Conservation (phyloP, 2,888 invertebrate genomes). For the Leucophenga maculata region DNA sequence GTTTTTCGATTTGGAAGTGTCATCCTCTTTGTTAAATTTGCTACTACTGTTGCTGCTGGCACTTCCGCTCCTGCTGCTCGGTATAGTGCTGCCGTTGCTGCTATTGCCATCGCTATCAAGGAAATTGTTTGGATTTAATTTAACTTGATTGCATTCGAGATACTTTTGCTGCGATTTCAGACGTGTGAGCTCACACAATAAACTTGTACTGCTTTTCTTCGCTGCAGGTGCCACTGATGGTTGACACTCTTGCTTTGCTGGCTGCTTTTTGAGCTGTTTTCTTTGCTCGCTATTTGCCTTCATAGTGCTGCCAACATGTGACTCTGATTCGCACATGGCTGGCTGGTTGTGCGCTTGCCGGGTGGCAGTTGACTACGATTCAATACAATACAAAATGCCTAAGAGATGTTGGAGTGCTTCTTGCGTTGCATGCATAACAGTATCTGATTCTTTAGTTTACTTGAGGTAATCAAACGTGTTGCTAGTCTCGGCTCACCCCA, state of each 20-base stretch:
- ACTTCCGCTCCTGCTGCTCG: not conserved
- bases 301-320: constrained; percentile 1
- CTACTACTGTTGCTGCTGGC: not conserved
- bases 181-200: constrained; percentile 69
- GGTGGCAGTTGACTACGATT: not conserved
- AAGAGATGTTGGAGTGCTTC: not conserved
- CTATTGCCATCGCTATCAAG: constrained; percentile 26
- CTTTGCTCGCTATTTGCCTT: constrained; percentile 26
- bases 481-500: constrained; percentile 37
- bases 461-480: constrained; percentile 68
- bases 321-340: not conserved
- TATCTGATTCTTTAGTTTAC: constrained; percentile 47
- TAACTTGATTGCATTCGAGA: constrained; percentile 69
- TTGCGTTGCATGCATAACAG: not conserved
- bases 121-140: constrained; percentile 65
- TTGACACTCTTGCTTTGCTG: constrained; percentile 8
- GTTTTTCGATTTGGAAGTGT: too few species aligned
- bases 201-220: constrained; percentile 58
- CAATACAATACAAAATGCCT: too few species aligned
- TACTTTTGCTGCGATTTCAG: constrained; percentile 71
- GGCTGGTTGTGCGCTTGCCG: not conserved
- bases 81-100: not conserved
- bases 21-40: too few species aligned
- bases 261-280: constrained; percentile 16
- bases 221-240: constrained; percentile 40